These are phyloP conservation scores for Felis catus DNA, from an alignment of 2,113 vertebrate species.

Conservation along the genomic window DNA sequence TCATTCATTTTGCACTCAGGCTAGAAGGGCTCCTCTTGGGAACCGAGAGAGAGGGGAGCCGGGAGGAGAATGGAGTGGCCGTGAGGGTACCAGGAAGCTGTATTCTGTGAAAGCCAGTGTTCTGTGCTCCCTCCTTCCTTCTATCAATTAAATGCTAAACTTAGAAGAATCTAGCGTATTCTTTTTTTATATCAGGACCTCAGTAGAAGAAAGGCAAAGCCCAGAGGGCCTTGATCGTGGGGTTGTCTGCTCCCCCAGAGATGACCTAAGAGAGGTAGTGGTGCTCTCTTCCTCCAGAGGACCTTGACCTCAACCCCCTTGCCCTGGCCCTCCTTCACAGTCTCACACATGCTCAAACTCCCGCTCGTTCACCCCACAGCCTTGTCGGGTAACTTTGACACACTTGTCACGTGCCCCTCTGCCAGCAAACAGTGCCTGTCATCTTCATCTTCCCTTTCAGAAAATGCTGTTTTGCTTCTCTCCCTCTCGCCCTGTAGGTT, in stretches of 20 bases:
- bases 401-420: slow-evolving; percentile 40
- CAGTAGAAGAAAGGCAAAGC: background rate
- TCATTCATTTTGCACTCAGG: slow-evolving; percentile 38
- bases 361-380: accelerated
- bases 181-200: slow-evolving; percentile 31
- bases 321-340: background rate
- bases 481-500: slow-evolving; percentile 87
- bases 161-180: slow-evolving; percentile 13
- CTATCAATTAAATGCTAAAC: background rate
- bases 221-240: background rate
- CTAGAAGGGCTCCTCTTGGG: background rate
- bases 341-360: background rate
- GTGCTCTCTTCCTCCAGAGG: background rate
- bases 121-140: background rate
- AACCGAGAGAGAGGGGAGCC: background rate
- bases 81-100: background rate
- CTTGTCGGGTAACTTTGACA: slow-evolving; percentile 9
- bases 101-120: background rate
- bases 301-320: background rate
- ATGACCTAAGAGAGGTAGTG: background rate
- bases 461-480: slow-evolving; percentile 84
- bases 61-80: background rate
- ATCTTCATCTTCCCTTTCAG: slow-evolving; percentile 76
- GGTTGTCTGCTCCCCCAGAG: background rate
- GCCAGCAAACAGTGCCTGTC: slow-evolving; percentile 4